Conservation (phyloP, 2,888 invertebrate species). For the Zaprionus obscuricornis region DNA sequence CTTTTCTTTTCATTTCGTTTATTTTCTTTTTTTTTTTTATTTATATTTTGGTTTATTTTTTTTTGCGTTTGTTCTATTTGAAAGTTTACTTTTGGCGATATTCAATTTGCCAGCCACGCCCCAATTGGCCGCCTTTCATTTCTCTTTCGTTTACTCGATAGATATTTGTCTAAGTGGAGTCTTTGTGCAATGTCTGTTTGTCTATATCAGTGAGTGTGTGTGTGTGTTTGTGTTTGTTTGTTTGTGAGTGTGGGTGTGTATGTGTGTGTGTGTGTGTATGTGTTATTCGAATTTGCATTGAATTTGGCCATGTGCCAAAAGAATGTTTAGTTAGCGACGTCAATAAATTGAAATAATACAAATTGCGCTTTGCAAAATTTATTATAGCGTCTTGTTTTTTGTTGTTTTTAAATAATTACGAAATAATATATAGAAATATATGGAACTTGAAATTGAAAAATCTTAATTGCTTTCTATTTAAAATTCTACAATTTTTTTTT, state of each 20-base stretch:
- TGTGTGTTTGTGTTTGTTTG: constrained; percentile 13
- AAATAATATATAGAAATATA: too few relatives aligned
- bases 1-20: constrained; percentile 23
- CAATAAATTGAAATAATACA: constrained; percentile 66
- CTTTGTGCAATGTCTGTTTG: constrained; percentile 37
- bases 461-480: too few relatives aligned
- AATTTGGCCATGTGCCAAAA: constrained; percentile 64
- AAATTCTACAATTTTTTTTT: too few relatives aligned
- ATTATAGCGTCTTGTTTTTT: too few relatives aligned
- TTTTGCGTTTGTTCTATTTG: constrained; percentile 21
- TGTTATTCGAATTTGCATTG: constrained; percentile 56
- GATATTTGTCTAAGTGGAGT: constrained; percentile 42
- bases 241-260: constrained; percentile 1
- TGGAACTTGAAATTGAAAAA: too few relatives aligned
- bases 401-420: too few relatives aligned
- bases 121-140: constrained; percentile 44
- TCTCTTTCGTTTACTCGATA: constrained; percentile 11
- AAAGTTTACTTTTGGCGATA: constrained; percentile 41
- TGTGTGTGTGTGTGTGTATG: constrained; percentile 26
- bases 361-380: too few relatives aligned
- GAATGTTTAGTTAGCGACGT: constrained; percentile 65
- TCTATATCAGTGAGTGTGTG: constrained; percentile 17
- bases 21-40: constrained; percentile 11
- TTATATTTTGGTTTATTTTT: constrained; percentile 18
- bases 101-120: constrained; percentile 47